A percentile compares a stretch with the other conserved stretches of the same genome.
These are phyloP conservation scores for Monopis laevigella DNA, from an alignment of 2,888 invertebrate species.

Conservation along the genomic window DNA sequence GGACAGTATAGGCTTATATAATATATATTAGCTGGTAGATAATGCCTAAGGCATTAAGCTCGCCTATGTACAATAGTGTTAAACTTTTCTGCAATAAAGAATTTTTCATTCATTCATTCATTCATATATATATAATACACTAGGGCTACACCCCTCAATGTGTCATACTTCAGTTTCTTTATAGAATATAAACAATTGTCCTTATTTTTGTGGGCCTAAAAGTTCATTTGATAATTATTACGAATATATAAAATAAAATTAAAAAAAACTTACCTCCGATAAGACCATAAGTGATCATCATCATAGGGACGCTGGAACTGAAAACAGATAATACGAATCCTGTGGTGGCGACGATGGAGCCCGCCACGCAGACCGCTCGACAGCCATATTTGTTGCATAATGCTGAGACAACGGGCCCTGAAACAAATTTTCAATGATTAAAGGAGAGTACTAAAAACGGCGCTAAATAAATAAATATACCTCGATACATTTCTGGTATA, in stretches of 20 bases:
- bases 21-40: too few relatives aligned
- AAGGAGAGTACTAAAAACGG: too few relatives aligned
- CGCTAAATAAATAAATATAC: too few relatives aligned
- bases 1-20: too few relatives aligned
- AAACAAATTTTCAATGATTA: slow-evolving; percentile 18
- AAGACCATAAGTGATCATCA: slow-evolving; percentile 93
- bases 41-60: too few relatives aligned
- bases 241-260: too few relatives aligned
- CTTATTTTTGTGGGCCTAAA: background rate
- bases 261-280: slow-evolving; percentile 78
- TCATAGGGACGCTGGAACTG: slow-evolving; percentile 84
- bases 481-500: too few relatives aligned
- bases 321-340: slow-evolving; percentile 91
- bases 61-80: too few relatives aligned
- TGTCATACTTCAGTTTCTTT: background rate
- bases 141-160: background rate
- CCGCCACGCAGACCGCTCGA: slow-evolving; percentile 91
- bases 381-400: slow-evolving; percentile 97
- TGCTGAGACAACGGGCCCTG: slow-evolving; percentile 94
- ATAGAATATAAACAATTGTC: background rate
- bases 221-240: too few relatives aligned
- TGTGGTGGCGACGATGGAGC: slow-evolving; percentile 83
- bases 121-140: background rate
- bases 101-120: too few relatives aligned
- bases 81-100: too few relatives aligned